Evolutionary conservation across 2,888 invertebrate genomes (phyloP).

Genomic region (Bombyx huttoni): DNA sequence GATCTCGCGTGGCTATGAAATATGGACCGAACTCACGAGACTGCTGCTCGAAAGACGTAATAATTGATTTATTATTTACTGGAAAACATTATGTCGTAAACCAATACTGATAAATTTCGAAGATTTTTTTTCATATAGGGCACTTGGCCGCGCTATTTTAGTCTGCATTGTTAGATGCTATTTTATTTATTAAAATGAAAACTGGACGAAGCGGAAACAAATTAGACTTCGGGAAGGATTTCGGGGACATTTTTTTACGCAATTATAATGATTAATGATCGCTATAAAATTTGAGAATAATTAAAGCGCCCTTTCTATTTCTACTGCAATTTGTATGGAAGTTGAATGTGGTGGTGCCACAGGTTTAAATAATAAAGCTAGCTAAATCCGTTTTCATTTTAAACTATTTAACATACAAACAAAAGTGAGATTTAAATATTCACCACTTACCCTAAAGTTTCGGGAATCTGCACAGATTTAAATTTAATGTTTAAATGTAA

Average conservation of each 20-base stretch:
- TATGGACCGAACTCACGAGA: background rate
- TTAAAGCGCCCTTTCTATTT: conserved; percentile 4
- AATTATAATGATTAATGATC: conserved; percentile 35
- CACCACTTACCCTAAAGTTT: background rate
- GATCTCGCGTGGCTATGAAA: background rate
- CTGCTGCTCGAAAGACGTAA: background rate
- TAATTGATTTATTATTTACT: background rate
- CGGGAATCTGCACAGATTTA: too few species aligned
- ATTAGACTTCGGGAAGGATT: conserved; percentile 7
- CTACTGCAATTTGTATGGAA: too few species aligned
- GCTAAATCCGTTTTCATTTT: background rate
- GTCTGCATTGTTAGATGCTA: conserved; percentile 14
- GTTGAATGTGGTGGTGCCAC: too few species aligned
- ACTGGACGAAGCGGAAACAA: conserved; percentile 9
- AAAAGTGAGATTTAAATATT: background rate
- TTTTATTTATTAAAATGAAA: conserved; percentile 20
- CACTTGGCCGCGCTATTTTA: conserved; percentile 16
- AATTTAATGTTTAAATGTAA: background rate
- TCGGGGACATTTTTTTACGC: conserved; percentile 19
- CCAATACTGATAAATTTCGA: background rate
- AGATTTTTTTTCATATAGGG: conserved; percentile 11
- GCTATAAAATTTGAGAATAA: conserved; percentile 13
- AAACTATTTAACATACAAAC: background rate
- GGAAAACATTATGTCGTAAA: background rate
- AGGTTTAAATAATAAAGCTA: background rate